These are phyloP conservation scores for Ornithorhynchus anatinus DNA, from an alignment of 2,113 vertebrate species.

Conservation along the genomic window DNA sequence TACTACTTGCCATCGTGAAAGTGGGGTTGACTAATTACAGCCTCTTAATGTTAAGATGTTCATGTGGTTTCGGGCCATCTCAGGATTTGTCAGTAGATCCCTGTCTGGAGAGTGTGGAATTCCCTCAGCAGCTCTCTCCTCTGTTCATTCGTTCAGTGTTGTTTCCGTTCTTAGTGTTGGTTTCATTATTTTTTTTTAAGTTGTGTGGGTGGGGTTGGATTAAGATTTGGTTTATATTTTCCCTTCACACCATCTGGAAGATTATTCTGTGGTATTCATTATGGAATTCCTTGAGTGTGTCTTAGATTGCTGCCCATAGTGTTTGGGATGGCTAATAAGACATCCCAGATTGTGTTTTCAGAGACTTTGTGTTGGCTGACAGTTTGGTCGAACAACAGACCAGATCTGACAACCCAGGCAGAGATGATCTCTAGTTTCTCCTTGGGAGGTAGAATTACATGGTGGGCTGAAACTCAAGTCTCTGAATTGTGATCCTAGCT, in stretches of 20 bases:
- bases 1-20: not conserved
- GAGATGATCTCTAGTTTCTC: not conserved
- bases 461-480: not conserved
- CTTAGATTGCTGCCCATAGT: not conserved
- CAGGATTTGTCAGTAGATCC: not conserved
- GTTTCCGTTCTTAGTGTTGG: not conserved
- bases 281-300: not conserved
- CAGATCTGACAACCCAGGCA: not conserved
- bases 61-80: not conserved
- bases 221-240: constrained; percentile 37
- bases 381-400: not conserved
- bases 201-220: constrained; percentile 11
- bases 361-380: constrained; percentile 3
- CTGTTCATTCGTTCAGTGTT: accelerated
- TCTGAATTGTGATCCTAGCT: not conserved
- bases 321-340: constrained; percentile 13
- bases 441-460: not conserved
- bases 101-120: not conserved
- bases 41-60: not conserved
- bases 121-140: not conserved
- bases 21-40: not conserved
- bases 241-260: constrained; percentile 12
- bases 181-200: constrained; percentile 41
- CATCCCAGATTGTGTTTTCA: not conserved
- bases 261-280: constrained; percentile 13